Conservation (phyloP, 2,797 vertebrate species). For the Alectoris magna region DNA sequence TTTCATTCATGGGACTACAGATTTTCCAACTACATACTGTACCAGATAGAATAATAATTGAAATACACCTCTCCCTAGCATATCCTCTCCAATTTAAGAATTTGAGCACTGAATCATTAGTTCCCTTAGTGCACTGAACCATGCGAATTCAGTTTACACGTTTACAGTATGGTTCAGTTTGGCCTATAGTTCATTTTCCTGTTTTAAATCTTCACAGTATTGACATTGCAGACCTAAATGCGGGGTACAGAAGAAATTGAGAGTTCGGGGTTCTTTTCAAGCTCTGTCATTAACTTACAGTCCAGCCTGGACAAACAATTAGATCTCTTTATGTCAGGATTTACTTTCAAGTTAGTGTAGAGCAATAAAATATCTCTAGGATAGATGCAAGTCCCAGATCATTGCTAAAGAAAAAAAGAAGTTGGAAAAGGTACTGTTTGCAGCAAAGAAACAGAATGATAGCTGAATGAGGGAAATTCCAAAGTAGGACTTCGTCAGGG, state of each 20-base stretch:
- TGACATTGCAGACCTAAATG: background rate
- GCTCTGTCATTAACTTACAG: background rate
- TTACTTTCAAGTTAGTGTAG: background rate
- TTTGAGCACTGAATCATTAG: background rate
- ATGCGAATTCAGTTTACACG: background rate
- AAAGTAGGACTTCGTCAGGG: background rate
- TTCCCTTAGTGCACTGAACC: background rate
- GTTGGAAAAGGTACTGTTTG: background rate
- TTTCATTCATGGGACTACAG: conserved; percentile 48
- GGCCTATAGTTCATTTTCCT: background rate
- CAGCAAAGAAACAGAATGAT: background rate
- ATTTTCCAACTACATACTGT: background rate
- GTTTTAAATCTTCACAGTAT: background rate
- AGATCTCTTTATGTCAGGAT: background rate
- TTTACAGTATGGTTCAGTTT: background rate
- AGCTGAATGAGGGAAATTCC: background rate
- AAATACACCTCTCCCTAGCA: background rate
- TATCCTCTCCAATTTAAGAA: background rate
- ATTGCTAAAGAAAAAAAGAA: background rate
- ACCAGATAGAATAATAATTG: background rate
- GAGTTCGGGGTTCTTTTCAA: background rate
- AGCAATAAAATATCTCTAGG: background rate
- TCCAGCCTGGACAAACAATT: background rate
- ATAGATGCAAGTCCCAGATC: background rate
- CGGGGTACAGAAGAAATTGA: background rate